Conservation (phyloP, 1,140 invertebrate species). For the Cyclargus thomasi region DNA sequence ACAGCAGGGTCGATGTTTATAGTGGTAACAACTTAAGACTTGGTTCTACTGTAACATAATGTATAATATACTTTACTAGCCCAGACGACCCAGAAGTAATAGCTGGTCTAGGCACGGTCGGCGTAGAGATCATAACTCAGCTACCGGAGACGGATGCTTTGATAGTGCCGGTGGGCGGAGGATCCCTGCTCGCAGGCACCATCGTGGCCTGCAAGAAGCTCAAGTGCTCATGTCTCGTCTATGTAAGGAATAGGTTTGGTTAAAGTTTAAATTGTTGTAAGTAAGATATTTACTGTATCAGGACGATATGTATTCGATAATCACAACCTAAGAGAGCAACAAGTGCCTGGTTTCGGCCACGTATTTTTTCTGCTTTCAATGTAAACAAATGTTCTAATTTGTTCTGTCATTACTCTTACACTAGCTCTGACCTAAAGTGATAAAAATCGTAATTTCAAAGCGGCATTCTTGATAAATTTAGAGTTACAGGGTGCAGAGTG, state of each 20-base stretch:
- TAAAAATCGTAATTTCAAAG: no score
- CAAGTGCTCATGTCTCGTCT: conserved; percentile 63
- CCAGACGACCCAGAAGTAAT: conserved; percentile 52
- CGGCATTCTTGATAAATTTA: no score
- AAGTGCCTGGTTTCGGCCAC: no score
- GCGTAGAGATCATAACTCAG: conserved; percentile 58
- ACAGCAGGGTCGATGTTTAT: no score
- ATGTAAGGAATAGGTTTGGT: conserved; percentile 36
- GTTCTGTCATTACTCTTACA: no score
- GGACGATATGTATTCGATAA: not conserved
- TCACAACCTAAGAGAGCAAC: no score
- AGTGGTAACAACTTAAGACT: no score
- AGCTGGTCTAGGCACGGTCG: conserved; percentile 57
- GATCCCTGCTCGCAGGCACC: conserved; percentile 46
- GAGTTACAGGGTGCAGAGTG: conserved; percentile 53
- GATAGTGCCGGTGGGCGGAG: conserved; percentile 50
- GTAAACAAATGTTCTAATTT: no score
- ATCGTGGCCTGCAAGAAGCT: conserved; percentile 62
- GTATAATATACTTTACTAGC: conserved; percentile 25
- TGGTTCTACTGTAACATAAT: not conserved
- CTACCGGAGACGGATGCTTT: conserved; percentile 61
- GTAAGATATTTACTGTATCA: not conserved
- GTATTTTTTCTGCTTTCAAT: no score
- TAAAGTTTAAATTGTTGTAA: no score
- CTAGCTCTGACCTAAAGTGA: no score